phyloP scores from a whole-genome alignment of 92 coral and sea anemone genomes.

The Metridium senile region DNA sequence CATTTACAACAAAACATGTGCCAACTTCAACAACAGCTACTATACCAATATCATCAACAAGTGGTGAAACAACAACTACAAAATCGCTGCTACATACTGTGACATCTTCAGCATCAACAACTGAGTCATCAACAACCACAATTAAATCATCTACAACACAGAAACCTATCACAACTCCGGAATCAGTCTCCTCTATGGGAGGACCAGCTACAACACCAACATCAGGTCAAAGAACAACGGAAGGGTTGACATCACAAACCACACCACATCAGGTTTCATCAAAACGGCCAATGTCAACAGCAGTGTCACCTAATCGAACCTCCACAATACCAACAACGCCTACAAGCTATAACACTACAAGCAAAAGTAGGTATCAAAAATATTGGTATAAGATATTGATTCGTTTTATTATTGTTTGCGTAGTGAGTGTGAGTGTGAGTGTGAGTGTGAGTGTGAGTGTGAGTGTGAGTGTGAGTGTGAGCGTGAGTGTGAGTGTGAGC shows the following conservation, averaged over 20 bases:
- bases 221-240: background rate
- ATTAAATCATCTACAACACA: constrained; percentile 1
- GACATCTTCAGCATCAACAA: too few relatives aligned
- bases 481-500: too few relatives aligned
- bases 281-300: background rate
- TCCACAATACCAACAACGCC: constrained; percentile 6
- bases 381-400: background rate
- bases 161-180: background rate
- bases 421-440: too few relatives aligned
- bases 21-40: constrained; percentile 11
- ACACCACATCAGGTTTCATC: background rate
- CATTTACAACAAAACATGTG: too few relatives aligned
- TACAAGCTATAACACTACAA: background rate
- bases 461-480: too few relatives aligned
- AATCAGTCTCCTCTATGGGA: too few relatives aligned
- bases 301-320: constrained; percentile 4
- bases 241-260: background rate
- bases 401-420: too few relatives aligned
- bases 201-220: too few relatives aligned
- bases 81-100: too few relatives aligned
- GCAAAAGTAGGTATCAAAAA: background rate
- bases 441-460: too few relatives aligned
- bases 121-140: constrained; percentile 1
- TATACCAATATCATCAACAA: background rate
- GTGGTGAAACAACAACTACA: constrained; percentile 19